phyloP scores from a whole-genome alignment of 1,140 invertebrate species.

The Aethina tumida region DNA sequence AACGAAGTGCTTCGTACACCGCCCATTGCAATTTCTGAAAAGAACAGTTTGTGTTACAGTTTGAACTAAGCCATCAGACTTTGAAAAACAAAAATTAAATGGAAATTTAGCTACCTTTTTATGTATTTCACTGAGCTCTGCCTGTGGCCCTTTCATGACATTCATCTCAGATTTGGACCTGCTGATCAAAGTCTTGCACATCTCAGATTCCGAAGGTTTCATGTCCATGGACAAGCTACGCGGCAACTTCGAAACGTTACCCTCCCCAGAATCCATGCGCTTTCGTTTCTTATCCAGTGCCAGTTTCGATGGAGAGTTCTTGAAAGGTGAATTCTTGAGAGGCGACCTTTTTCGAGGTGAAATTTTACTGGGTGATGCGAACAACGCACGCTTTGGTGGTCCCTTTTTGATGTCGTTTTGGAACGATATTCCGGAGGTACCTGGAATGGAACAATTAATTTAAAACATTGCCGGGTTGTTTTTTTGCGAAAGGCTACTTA shows the following conservation, averaged over 20 bases:
- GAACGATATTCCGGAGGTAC: slow-evolving; percentile 9
- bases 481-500: slow-evolving; percentile 29
- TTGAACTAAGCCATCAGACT: background rate
- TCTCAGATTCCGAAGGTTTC: slow-evolving; percentile 2
- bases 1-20: slow-evolving; percentile 51
- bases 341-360: slow-evolving; percentile 29
- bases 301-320: slow-evolving; percentile 7
- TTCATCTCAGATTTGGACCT: slow-evolving; percentile 24
- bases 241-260: slow-evolving; percentile 33
- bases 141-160: slow-evolving; percentile 18
- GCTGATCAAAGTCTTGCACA: slow-evolving; percentile 2
- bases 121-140: slow-evolving; percentile 48
- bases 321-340: slow-evolving; percentile 17
- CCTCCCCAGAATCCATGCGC: slow-evolving; percentile 43
- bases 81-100: background rate
- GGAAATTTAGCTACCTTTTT: slow-evolving; percentile 44
- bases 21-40: slow-evolving; percentile 61
- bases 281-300: slow-evolving; percentile 35
- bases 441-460: slow-evolving; percentile 7
- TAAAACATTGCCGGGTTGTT: slow-evolving; percentile 8
- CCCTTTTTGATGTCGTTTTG: slow-evolving; percentile 22
- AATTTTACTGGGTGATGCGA: slow-evolving; percentile 41
- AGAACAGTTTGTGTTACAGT: slow-evolving; percentile 10
- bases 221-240: slow-evolving; percentile 40
- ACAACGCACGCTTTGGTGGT: slow-evolving; percentile 49